A percentile compares a stretch with the other conserved stretches of the same genome.
Evolutionary conservation across 1,140 invertebrate genomes (phyloP).

Genomic region (Phymastichus coffea): DNA sequence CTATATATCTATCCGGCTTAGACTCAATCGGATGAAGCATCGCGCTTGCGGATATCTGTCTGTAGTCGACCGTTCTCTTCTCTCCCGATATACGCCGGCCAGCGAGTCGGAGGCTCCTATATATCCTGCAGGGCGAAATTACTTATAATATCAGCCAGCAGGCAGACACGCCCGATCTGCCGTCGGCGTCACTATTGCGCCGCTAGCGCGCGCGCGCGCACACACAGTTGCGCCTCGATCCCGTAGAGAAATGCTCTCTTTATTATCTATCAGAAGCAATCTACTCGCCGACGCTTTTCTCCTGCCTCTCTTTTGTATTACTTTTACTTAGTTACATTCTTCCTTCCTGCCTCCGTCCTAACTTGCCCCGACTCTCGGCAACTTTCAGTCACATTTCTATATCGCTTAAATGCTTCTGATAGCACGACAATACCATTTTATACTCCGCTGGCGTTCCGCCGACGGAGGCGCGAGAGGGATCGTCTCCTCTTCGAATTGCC

Average conservation of each 20-base stretch:
- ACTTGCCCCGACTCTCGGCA: background rate
- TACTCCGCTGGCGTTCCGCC: too few relatives aligned
- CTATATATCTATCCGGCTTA: too few relatives aligned
- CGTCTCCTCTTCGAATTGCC: too few relatives aligned
- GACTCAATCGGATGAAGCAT: too few relatives aligned
- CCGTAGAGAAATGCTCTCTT: slow-evolving; percentile 42
- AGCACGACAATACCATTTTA: too few relatives aligned
- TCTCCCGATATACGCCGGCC: too few relatives aligned
- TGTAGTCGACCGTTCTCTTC: background rate
- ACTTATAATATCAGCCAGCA: slow-evolving; percentile 43
- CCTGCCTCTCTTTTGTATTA: slow-evolving; percentile 10
- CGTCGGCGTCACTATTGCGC: too few relatives aligned
- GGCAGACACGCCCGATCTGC: slow-evolving; percentile 31
- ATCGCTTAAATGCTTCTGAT: background rate
- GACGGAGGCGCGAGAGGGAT: too few relatives aligned
- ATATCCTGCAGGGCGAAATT: too few relatives aligned
- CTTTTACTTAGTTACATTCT: slow-evolving; percentile 6
- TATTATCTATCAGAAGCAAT: slow-evolving; percentile 48
- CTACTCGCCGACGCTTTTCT: slow-evolving; percentile 31
- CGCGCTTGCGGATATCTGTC: background rate
- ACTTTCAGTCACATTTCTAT: background rate
- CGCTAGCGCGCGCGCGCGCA: slow-evolving; percentile 25
- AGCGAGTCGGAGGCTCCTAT: too few relatives aligned
- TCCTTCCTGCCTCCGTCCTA: background rate
- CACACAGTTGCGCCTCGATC: slow-evolving; percentile 27